phyloP scores from a whole-genome alignment of 2,113 vertebrate genomes.

The Tragelaphus imberbis region DNA sequence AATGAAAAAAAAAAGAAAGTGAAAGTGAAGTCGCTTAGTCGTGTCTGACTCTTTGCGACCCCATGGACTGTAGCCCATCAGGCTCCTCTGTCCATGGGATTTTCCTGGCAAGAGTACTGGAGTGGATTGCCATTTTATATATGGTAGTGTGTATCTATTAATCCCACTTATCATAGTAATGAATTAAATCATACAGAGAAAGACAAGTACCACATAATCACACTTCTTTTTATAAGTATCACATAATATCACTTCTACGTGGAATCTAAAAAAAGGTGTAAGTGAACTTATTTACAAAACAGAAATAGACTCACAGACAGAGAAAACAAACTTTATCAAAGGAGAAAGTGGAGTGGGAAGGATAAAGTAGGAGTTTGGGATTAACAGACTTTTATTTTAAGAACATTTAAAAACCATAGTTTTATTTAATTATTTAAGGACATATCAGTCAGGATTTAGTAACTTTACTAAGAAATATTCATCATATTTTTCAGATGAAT shows the following conservation, averaged over 20 bases:
- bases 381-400: background rate
- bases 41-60: no score
- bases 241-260: background rate
- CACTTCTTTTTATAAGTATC: background rate
- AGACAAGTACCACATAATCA: background rate
- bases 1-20: no score
- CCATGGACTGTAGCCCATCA: no score
- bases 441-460: constrained; percentile 24
- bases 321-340: background rate
- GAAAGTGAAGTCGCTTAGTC: no score
- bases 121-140: background rate
- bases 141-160: background rate
- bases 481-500: constrained; percentile 44
- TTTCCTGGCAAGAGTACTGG: no score
- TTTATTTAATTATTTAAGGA: constrained; percentile 46
- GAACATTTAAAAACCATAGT: background rate
- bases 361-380: background rate
- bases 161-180: background rate
- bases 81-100: no score
- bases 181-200: background rate
- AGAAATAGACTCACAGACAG: background rate
- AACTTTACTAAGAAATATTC: constrained; percentile 21
- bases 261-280: background rate
- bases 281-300: background rate
- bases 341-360: background rate